Evolutionary conservation across 2,113 vertebrate genomes (phyloP), one percentile per base, ranked within the genome.

Genomic region (Micromys minutus): DNA sequence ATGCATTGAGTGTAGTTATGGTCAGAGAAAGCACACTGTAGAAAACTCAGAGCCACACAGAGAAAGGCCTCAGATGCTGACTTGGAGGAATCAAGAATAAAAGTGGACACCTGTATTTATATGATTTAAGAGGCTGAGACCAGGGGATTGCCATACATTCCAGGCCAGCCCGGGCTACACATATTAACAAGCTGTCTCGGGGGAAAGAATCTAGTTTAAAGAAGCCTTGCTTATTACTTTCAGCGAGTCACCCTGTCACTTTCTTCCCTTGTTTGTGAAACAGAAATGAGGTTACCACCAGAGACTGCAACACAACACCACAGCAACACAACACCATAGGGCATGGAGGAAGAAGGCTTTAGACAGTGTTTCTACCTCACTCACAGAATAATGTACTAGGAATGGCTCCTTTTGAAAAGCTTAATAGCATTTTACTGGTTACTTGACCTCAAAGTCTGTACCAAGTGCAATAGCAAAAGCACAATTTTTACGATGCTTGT

Each of bases 401-500:
- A 85, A 55, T 59, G 0, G 3, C 50, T 75, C 92, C 42, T 69
- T 94, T 45, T 90, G 72, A 67, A 87, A 94, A 92, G 71, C 34
- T 84, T 69, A 89, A 83, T 96, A 92, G 76, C 21, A 86, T 87
- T 94, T 96, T 95, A 90, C 50, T 83, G 42, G 81, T 79, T 95
- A 92, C 69, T 83, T 89, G 85, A 96, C 42, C 81, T 96, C 71
- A 55, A 87, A 77, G 77, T 71, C 75, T 86, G 36, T 95, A 89
- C 88, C 81, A 92, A 69, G 77, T 79, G 26, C 65, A 81, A 55
- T 65, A 61, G 55, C 31, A n/a, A 86, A 50, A 89, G 76, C 21
- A 50, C n/a, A 31, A 47, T 86, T 97, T 95, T 71, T 85, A 59
- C 6, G 1, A 16, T 81, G 79, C 72, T 96, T 90, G 52, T 22